These are phyloP conservation scores for Drosophila athabasca DNA, from an alignment of 1,140 invertebrate species.

Conservation along the genomic window DNA sequence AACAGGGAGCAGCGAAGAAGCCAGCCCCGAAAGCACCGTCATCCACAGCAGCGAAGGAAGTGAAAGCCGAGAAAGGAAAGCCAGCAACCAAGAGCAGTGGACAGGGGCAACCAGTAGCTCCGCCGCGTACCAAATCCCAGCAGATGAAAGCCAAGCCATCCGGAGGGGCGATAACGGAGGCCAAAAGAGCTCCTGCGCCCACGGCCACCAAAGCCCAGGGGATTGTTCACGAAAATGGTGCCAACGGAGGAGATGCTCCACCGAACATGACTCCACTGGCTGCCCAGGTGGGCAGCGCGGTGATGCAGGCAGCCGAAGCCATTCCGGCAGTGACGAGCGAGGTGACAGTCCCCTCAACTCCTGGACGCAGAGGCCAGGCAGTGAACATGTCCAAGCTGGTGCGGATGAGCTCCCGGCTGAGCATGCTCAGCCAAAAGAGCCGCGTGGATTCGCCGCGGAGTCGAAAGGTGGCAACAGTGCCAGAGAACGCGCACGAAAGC, in stretches of 20 bases:
- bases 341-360: slow-evolving; percentile 36
- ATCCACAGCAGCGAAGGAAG: slow-evolving; percentile 6
- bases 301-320: slow-evolving; percentile 63
- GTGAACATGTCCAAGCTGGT: slow-evolving; percentile 61
- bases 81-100: slow-evolving; percentile 43
- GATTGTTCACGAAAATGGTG: slow-evolving; percentile 22
- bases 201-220: slow-evolving; percentile 18
- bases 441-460: slow-evolving; percentile 60
- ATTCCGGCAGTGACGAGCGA: slow-evolving; percentile 63
- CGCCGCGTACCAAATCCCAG: slow-evolving; percentile 23
- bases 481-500: slow-evolving; percentile 37
- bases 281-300: slow-evolving; percentile 66
- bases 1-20: slow-evolving; percentile 10
- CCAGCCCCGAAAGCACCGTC: not conserved
- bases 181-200: slow-evolving; percentile 22
- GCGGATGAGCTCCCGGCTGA: slow-evolving; percentile 68
- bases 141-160: slow-evolving; percentile 27
- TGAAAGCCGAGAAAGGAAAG: slow-evolving; percentile 24
- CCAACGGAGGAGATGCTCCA: not conserved
- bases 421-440: slow-evolving; percentile 64
- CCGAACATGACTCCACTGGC: slow-evolving; percentile 54
- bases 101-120: slow-evolving; percentile 5
- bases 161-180: slow-evolving; percentile 7
- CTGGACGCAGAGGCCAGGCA: slow-evolving; percentile 19
- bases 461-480: slow-evolving; percentile 58